Conservation (phyloP, 53 echinoderm and acorn worm genomes). For the Patiria pectinifera region DNA sequence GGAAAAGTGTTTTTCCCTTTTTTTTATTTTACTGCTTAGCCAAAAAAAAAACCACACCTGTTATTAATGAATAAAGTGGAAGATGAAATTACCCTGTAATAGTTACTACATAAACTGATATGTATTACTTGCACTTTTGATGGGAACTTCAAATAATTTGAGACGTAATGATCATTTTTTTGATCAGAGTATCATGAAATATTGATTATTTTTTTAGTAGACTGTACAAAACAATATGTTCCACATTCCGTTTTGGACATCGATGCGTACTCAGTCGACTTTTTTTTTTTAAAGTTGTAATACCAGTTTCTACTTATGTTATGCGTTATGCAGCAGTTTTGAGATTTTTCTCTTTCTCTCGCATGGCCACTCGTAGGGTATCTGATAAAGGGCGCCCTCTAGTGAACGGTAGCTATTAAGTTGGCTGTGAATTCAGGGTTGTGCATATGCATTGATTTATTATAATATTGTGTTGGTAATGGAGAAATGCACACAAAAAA, state of each 20-base stretch:
- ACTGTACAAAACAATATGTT: constrained; percentile 19
- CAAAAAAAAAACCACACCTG: not conserved
- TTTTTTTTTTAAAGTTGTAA: not conserved
- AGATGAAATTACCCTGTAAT: not conserved
- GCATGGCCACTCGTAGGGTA: too few relatives aligned
- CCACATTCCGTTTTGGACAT: constrained; percentile 16
- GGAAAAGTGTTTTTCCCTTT: not conserved
- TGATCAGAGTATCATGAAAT: not conserved
- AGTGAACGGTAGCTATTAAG: too few relatives aligned
- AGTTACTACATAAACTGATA: constrained; percentile 7
- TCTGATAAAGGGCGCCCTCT: too few relatives aligned
- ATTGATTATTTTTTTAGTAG: not conserved
- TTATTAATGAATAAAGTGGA: not conserved
- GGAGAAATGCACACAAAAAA: too few relatives aligned
- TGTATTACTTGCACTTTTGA: constrained; percentile 34
- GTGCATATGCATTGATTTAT: too few relatives aligned
- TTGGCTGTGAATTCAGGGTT: too few relatives aligned
- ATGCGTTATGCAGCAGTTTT: too few relatives aligned
- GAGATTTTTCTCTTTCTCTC: too few relatives aligned
- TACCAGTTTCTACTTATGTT: too few relatives aligned
- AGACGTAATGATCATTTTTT: too few relatives aligned
- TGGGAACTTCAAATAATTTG: not conserved
- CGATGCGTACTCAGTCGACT: not conserved
- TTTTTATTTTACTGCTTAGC: not conserved
- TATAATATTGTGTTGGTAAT: too few relatives aligned